phyloP scores from a whole-genome alignment of 2,797 vertebrate genomes.

The Coccyzus lansbergi region DNA sequence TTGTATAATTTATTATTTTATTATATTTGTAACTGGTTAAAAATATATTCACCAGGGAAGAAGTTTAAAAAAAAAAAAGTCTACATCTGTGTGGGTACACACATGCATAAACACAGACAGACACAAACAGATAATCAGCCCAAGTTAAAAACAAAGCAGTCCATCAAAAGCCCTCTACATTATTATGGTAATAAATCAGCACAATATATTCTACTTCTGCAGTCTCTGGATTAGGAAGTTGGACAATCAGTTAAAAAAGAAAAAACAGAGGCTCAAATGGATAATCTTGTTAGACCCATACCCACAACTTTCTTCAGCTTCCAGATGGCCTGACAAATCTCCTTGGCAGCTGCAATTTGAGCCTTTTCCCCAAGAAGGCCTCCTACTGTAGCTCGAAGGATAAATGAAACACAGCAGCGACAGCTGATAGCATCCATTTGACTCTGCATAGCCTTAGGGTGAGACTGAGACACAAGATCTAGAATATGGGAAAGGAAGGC shows the following conservation, averaged over 20 bases:
- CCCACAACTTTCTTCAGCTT: conserved; percentile 86
- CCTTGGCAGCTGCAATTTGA: conserved; percentile 88
- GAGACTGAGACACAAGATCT: conserved; percentile 86
- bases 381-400: conserved; percentile 87
- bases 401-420: conserved; percentile 87
- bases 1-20: background rate
- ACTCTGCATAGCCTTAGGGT: conserved; percentile 82
- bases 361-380: conserved; percentile 92
- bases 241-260: conserved; percentile 41
- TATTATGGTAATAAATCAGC: conserved; percentile 23
- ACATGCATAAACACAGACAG: background rate
- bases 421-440: conserved; percentile 79
- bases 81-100: background rate
- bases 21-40: background rate
- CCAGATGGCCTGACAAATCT: conserved; percentile 85
- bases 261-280: background rate
- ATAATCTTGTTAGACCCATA: conserved; percentile 76
- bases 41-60: background rate
- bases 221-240: background rate
- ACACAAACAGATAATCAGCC: background rate
- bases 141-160: conserved; percentile 14
- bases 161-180: background rate
- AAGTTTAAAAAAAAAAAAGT: background rate
- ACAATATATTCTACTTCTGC: background rate
- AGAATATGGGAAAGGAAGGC: conserved; percentile 84